Conservation (phyloP, 2,797 vertebrate genomes). For the Argyrosomus regius region DNA sequence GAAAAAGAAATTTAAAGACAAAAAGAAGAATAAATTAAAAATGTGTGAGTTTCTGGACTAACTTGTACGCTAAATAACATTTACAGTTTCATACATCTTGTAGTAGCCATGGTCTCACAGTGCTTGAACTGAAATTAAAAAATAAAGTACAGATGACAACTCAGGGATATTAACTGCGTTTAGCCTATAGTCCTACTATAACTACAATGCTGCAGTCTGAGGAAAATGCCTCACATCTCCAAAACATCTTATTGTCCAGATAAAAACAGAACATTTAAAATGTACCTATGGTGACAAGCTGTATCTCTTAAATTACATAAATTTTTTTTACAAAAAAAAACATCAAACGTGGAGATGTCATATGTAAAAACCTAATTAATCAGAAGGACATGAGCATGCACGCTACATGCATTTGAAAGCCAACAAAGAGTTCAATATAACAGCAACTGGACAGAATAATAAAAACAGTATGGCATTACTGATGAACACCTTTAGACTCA, state of each 20-base stretch:
- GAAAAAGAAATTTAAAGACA: slow-evolving; percentile 38
- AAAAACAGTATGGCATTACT: slow-evolving; percentile 33
- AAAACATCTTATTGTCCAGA: slow-evolving; percentile 24
- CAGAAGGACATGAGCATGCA: slow-evolving; percentile 43
- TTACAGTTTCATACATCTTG: slow-evolving; percentile 78
- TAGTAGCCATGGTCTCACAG: slow-evolving; percentile 73
- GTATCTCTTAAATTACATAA: slow-evolving; percentile 31
- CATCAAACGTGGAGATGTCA: slow-evolving; percentile 14
- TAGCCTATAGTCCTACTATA: slow-evolving; percentile 44
- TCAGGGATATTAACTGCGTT: slow-evolving; percentile 31
- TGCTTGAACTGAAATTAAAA: slow-evolving; percentile 75
- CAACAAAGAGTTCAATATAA: slow-evolving; percentile 24
- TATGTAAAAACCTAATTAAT: slow-evolving; percentile 31
- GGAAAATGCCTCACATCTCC: slow-evolving; percentile 27
- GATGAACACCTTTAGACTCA: too few species aligned
- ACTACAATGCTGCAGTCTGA: slow-evolving; percentile 25
- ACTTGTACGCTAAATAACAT: slow-evolving; percentile 68
- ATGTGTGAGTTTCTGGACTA: slow-evolving; percentile 59
- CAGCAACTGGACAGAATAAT: slow-evolving; percentile 42
- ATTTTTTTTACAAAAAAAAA: slow-evolving; percentile 25
- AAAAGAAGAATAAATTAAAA: slow-evolving; percentile 80
- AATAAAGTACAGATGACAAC: slow-evolving; percentile 43
- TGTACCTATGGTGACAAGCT: background rate
- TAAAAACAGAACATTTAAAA: slow-evolving; percentile 20
- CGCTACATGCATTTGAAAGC: slow-evolving; percentile 67